Conservation (phyloP, 2,797 vertebrate genomes). For the Coluber constrictor region DNA sequence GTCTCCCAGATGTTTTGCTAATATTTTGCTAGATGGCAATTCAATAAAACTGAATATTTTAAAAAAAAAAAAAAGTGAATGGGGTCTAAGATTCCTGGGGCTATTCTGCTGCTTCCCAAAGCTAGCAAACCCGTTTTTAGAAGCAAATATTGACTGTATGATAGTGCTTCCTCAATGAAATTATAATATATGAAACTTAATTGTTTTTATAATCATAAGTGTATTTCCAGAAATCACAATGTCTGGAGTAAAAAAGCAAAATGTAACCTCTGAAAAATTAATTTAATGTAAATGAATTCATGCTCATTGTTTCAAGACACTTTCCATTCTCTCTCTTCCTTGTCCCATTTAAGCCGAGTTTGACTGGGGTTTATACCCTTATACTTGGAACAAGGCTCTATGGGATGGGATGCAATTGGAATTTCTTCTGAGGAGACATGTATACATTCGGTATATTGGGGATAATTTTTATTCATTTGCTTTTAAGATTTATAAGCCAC, state of each 20-base stretch:
- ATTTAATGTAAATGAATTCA: neutral
- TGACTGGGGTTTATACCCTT: neutral
- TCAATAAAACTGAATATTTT: neutral
- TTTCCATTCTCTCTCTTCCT: neutral
- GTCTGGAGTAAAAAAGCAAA: neutral
- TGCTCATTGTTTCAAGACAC: neutral
- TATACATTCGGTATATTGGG: neutral
- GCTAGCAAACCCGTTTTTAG: neutral
- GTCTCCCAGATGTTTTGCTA: neutral
- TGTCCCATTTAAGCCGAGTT: neutral
- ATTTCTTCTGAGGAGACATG: neutral
- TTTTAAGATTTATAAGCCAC: neutral
- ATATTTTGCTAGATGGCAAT: neutral
- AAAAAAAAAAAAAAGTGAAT: neutral
- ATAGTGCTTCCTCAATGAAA: neutral
- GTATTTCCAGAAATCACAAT: neutral
- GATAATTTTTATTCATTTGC: neutral
- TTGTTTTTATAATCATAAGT: neutral
- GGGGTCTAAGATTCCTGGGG: neutral
- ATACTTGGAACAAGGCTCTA: no score
- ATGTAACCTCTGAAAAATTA: neutral
- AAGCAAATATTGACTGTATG: neutral
- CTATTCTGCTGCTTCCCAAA: neutral
- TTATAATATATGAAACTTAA: neutral
- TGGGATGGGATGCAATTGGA: neutral